Conservation (phyloP, 1,140 invertebrate species). For the Augochlora pura region DNA sequence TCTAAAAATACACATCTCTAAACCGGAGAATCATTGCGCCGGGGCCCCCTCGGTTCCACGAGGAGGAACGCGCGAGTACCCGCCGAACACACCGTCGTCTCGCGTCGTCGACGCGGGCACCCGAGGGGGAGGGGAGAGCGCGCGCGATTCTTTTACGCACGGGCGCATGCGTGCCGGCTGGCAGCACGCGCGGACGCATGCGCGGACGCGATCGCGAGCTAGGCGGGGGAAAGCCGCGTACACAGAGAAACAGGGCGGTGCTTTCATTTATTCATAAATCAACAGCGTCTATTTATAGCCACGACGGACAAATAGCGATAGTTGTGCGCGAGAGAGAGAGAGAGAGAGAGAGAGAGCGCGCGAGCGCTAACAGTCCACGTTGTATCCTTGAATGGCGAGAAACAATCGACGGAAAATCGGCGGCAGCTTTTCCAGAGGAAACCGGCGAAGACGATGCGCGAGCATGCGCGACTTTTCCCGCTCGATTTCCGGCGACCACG, state of each 20-base stretch:
- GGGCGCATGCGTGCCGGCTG: constrained; percentile 24
- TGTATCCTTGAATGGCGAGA: constrained; percentile 70
- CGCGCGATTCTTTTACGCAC: constrained; percentile 25
- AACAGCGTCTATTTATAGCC: constrained; percentile 75
- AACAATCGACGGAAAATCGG: constrained; percentile 64
- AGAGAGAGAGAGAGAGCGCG: not conserved
- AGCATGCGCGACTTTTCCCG: no score
- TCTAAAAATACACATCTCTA: constrained; percentile 47
- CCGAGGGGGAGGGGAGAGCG: not conserved
- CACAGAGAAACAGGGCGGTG: constrained; percentile 61
- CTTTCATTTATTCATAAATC: constrained; percentile 78
- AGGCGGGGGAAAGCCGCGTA: constrained; percentile 7
- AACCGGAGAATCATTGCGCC: constrained; percentile 43
- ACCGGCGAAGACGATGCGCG: not conserved
- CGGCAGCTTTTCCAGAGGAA: constrained; percentile 15
- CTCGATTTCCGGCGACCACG: constrained; percentile 4
- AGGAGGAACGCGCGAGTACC: constrained; percentile 39
- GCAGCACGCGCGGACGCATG: constrained; percentile 1
- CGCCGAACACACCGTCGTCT: no score
- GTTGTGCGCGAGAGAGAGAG: constrained; percentile 39
- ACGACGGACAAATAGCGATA: constrained; percentile 74
- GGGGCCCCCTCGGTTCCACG: constrained; percentile 31
- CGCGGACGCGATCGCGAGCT: not conserved
- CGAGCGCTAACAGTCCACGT: constrained; percentile 1
- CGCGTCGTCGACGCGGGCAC: no score